Conservation (phyloP, 2,113 vertebrate genomes). For the human (Homo sapiens) region DNA sequence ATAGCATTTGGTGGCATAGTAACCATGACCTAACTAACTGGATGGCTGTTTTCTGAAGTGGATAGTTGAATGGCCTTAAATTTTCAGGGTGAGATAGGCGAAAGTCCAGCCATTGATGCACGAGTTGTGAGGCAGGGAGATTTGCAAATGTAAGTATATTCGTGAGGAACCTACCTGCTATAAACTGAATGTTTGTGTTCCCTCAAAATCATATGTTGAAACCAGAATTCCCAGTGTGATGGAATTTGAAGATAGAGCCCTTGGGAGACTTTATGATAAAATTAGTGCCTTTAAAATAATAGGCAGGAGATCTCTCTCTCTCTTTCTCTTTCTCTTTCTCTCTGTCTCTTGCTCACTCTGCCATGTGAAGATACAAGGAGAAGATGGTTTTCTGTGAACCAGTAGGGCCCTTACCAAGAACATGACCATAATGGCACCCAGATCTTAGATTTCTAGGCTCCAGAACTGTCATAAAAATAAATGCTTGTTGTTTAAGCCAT, state of each 20-base stretch:
- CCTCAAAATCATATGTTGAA: not conserved
- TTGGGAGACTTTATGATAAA: not conserved
- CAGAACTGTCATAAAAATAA: not conserved
- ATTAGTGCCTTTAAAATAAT: not conserved
- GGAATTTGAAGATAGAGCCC: not conserved
- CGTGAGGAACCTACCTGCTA: not conserved
- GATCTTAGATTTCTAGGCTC: not conserved
- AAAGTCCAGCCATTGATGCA: not conserved
- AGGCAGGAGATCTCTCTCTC: not conserved
- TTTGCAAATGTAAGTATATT: not conserved
- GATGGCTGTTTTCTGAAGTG: not conserved
- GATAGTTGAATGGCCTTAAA: not conserved
- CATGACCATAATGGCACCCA: not conserved
- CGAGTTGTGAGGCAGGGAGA: not conserved
- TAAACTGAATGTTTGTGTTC: not conserved
- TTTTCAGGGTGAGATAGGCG: not conserved
- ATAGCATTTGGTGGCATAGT: not conserved
- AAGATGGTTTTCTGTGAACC: not conserved
- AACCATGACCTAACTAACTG: not conserved
- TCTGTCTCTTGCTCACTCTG: fast-evolving
- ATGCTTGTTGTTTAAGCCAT: not conserved
- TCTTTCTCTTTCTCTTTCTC: not conserved
- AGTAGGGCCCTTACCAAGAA: not conserved
- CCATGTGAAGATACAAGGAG: not conserved
- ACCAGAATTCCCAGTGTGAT: not conserved